Evolutionary conservation across 2,797 vertebrate genomes (phyloP), one percentile per base, ranked within the genome.

Genomic region (Phataginus tetradactyla): DNA sequence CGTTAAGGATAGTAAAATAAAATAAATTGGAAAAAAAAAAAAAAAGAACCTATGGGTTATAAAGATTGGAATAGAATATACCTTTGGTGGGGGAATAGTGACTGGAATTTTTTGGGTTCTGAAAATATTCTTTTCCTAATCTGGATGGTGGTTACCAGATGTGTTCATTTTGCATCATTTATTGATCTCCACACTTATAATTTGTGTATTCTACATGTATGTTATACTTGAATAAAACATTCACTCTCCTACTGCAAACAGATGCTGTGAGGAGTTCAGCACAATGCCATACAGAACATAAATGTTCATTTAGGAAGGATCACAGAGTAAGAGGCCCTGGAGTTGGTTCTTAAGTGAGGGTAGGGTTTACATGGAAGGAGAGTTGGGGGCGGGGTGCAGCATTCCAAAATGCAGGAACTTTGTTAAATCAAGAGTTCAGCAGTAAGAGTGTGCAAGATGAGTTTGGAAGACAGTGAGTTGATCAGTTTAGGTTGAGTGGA

Each of bases 381-480:
- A 64, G 37, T 17, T 85, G 55, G 57, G 29, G 27, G 14, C 25
- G 55, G 68, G 42, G 37, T 45, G 10, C 45, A 45, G 27, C 39
- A 37, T 90, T 89, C 63, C 53, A 89, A 63, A 69, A 69, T 86
- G 88, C 53, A 92, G 49, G 37, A 63, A 71, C 59, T 92, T 84
- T 57, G 83, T 69, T 86, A 80, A 78, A 78, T 4, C 55, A 42
- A 32, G 53, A 63, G 29, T 80, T 66, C 86, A 87, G 57, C 75
- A n/a, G 20, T 79, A 45, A 21, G 78, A 51, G 21, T 69, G 39
- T 90, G 27, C 23, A 59, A 17, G 4, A 34, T 71, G 66, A 89
- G 59, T 91, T 88, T 68, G 78, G 78, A 27, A 89, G 61, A 90
- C 34, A 11, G 15, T 55, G 29, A 72, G 23, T 21, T 72, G 39